A percentile compares a stretch with the other conserved stretches of the same genome.
Evolutionary conservation across 2,113 vertebrate species (phyloP).

Genomic region (Archocentrus centrarchus): DNA sequence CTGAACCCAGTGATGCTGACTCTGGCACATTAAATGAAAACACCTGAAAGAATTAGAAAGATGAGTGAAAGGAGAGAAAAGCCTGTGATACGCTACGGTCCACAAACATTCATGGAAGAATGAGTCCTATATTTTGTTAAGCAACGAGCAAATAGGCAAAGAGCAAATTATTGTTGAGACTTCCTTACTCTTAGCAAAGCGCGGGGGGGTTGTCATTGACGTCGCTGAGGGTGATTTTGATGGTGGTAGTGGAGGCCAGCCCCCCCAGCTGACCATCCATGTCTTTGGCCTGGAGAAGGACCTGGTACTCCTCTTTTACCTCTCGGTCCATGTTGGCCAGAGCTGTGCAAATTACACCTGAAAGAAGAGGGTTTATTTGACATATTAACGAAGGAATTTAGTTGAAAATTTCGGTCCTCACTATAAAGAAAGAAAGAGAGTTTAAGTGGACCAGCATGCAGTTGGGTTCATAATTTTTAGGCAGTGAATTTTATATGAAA

Average conservation of each 20-base stretch:
- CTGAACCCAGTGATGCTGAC: conserved; percentile 84
- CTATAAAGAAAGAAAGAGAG: background rate
- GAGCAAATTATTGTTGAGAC: background rate
- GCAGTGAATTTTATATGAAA: no score
- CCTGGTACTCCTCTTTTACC: conserved; percentile 92
- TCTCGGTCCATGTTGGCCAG: conserved; percentile 97
- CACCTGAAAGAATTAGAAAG: conserved; percentile 76
- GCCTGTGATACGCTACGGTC: no score
- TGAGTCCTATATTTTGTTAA: background rate
- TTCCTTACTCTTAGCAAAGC: conserved; percentile 59
- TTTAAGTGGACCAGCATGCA: background rate
- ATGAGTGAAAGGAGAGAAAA: background rate
- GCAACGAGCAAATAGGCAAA: background rate
- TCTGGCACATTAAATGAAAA: conserved; percentile 92
- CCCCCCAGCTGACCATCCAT: conserved; percentile 97
- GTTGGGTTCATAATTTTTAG: no score
- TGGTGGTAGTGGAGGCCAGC: conserved; percentile 89
- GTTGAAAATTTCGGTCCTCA: background rate
- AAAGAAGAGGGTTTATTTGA: background rate
- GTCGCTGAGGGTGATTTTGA: conserved; percentile 93
- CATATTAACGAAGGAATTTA: background rate
- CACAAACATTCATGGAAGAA: no score
- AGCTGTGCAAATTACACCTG: conserved; percentile 93
- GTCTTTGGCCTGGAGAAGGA: conserved; percentile 95
- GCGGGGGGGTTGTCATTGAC: conserved; percentile 93